Percentiles rank a stretch among this genome's conserved stretches.
These are phyloP conservation scores for Romanogobio albipinnatus DNA, from an alignment of 2,113 vertebrate species.

Conservation along the genomic window DNA sequence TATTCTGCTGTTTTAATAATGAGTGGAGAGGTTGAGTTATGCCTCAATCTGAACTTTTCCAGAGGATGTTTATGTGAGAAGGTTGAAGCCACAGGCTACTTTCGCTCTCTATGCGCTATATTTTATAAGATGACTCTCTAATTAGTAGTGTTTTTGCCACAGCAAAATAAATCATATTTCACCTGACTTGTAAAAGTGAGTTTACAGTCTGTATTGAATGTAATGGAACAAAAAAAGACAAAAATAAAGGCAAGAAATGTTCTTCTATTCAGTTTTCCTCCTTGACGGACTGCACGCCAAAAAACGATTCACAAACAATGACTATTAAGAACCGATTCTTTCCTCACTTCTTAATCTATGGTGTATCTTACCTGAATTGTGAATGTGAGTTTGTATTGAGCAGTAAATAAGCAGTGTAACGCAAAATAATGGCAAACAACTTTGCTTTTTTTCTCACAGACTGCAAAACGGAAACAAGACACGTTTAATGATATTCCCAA, in stretches of 20 bases:
- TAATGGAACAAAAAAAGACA: background rate
- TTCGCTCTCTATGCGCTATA: background rate
- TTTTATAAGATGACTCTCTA: slow-evolving; percentile 5
- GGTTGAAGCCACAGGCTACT: slow-evolving; percentile 6
- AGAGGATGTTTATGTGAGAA: slow-evolving; percentile 14
- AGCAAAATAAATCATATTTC: background rate
- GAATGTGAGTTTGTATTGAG: background rate
- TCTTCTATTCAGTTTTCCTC: background rate
- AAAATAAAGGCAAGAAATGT: background rate
- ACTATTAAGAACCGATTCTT: background rate
- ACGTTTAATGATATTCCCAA: background rate
- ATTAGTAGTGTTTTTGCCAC: background rate
- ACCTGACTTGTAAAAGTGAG: background rate
- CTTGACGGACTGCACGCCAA: background rate
- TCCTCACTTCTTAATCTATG: background rate
- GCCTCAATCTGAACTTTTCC: background rate
- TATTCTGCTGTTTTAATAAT: slow-evolving; percentile 21
- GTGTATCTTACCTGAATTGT: background rate
- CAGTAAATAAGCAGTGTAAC: background rate
- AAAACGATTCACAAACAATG: background rate
- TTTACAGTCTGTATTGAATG: background rate
- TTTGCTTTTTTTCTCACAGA: too few relatives aligned
- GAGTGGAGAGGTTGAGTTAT: slow-evolving; percentile 15
- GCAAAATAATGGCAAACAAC: background rate
- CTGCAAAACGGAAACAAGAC: background rate